These are phyloP conservation scores for Caenorhabditis sp. DNA, from an alignment of 2,888 invertebrate species.

Conservation along the genomic window DNA sequence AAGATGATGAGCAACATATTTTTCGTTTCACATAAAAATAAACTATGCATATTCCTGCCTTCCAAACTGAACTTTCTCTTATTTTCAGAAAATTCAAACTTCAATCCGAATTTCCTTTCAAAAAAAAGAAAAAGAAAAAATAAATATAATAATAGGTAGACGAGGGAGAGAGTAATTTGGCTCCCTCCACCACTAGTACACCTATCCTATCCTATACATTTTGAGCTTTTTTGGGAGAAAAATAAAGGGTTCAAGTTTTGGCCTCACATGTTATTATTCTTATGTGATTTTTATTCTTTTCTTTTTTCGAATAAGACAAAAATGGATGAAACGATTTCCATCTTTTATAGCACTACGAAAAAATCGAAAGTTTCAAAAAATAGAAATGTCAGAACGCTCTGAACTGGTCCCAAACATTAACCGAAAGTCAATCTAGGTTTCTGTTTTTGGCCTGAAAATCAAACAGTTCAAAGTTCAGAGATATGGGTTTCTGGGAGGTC, in stretches of 20 bases:
- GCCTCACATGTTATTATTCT: no score
- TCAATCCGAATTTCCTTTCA: background rate
- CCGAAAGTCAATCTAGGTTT: no score
- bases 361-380: no score
- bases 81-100: background rate
- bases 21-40: background rate
- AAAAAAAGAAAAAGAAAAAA: background rate
- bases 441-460: no score
- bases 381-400: no score
- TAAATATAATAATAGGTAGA: background rate
- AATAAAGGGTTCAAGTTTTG: background rate
- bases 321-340: no score
- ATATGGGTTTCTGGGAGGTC: no score
- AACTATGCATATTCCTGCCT: background rate
- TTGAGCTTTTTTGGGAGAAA: background rate
- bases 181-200: background rate
- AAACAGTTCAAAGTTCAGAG: no score
- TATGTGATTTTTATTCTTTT: constrained; percentile 1
- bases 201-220: background rate
- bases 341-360: no score
- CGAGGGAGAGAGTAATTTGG: background rate
- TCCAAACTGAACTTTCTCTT: no score
- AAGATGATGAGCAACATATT: background rate
- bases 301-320: background rate
- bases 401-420: no score